Evolutionary conservation across 2,113 vertebrate species (phyloP).

Genomic region (Nasalis larvatus): DNA sequence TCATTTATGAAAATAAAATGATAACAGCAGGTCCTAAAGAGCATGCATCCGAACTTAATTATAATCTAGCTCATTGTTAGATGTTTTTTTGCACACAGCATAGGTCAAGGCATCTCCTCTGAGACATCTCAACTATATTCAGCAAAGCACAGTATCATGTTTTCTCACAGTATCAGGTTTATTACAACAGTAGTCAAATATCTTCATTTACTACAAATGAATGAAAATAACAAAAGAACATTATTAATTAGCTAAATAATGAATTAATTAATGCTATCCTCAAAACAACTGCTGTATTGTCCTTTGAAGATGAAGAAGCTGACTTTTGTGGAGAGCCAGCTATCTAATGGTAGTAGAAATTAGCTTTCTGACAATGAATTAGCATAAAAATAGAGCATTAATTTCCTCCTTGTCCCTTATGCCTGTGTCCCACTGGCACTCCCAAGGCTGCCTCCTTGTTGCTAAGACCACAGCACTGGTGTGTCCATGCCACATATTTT

Average conservation of each 20-base stretch:
- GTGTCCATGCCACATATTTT: not conserved
- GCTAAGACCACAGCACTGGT: not conserved
- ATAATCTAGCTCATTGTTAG: not conserved
- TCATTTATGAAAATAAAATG: slow-evolving; percentile 63
- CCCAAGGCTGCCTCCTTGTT: not conserved
- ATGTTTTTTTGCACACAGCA: not conserved
- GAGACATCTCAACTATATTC: not conserved
- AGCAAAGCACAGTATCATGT: not conserved
- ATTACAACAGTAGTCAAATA: not conserved
- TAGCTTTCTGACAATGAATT: not conserved
- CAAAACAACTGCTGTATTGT: not conserved
- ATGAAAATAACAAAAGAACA: not conserved
- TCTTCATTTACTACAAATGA: not conserved
- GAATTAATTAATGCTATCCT: not conserved
- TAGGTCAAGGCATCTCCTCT: not conserved
- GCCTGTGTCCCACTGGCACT: not conserved
- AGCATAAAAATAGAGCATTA: not conserved
- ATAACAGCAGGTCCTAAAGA: not conserved
- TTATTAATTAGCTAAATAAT: not conserved
- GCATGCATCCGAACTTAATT: not conserved
- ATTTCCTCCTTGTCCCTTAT: not conserved
- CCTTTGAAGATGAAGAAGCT: not conserved
- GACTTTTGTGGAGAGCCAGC: not conserved
- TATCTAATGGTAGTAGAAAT: not conserved
- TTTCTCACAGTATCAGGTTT: not conserved